phyloP scores from a whole-genome alignment of 2,888 invertebrate species.

The Drosophila lutescens region DNA sequence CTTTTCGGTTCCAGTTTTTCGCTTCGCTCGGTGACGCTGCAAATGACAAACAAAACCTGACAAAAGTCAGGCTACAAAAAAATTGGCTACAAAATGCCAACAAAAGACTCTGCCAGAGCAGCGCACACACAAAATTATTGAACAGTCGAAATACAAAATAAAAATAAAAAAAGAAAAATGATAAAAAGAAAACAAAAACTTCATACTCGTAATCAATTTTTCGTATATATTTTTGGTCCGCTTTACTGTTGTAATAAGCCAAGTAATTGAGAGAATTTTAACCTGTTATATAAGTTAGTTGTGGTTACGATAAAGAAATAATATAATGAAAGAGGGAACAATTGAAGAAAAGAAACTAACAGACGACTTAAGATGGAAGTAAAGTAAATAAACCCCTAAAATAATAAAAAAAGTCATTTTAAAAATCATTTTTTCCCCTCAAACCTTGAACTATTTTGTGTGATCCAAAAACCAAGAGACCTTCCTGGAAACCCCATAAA shows the following conservation, averaged over 20 bases:
- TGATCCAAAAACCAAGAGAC: neutral
- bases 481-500: slow-evolving; percentile 44
- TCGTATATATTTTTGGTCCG: neutral
- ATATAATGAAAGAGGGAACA: neutral
- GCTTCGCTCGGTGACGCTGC: slow-evolving; percentile 62
- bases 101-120: slow-evolving; percentile 50
- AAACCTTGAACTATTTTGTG: slow-evolving; percentile 20
- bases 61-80: slow-evolving; percentile 48
- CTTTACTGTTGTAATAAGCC: slow-evolving; percentile 11
- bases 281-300: slow-evolving; percentile 10
- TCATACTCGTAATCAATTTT: slow-evolving; percentile 14
- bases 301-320: too few relatives aligned
- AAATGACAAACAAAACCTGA: slow-evolving; percentile 67
- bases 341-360: neutral
- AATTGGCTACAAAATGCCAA: slow-evolving; percentile 62
- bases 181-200: slow-evolving; percentile 1
- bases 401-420: neutral
- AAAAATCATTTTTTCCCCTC: neutral
- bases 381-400: neutral
- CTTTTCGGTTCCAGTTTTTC: slow-evolving; percentile 52
- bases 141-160: slow-evolving; percentile 1
- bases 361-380: neutral
- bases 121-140: slow-evolving; percentile 16
- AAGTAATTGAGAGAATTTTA: slow-evolving; percentile 27
- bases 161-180: slow-evolving; percentile 8